Base-by-base conservation (phyloP, 2,113 vertebrate genomes). In the Coptodon bakossiorum region DNA sequence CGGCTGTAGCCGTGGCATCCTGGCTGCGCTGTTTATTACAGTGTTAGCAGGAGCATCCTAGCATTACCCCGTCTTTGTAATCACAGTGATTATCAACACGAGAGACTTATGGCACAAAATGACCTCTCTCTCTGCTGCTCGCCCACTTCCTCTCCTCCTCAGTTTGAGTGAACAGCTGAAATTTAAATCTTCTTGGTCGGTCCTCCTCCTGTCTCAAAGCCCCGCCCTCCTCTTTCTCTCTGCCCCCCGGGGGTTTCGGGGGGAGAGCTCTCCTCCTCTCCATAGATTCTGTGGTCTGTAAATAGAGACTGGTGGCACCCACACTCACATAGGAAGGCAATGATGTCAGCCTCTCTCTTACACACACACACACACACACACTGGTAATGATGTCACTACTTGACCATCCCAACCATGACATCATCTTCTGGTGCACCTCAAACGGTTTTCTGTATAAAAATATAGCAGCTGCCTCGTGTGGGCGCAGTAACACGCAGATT, bases 11-110 rank as follows among this genome's bases (percentile, higher is more conserved):
- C 40, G 48, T 59, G 85, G 89, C 79, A 16, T 87, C 50, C n/a
- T 48, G 79, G 48, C 71, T 59, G 48, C 4, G 31, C 7, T 40
- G 6, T 57, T 9, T 40, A n/a, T 82, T 57, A n/a, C 53, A 66
- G 36, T 5, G 85, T 68, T 84, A 84, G 85, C 71, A 1, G 54
- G 56, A 90, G 88, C 84, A 87, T 90, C 90, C 87, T 91, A 88
- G 84, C 88, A 91, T 94, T 89, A 94, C 27, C 54, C 50, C 16
- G 68, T 90, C 93, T 73, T 7, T 22, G n/a, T 94, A 92, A 96
- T 95, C 93, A 96, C 85, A 93, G 95, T 93, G 90, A 94, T 96
- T 87, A 92, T 86, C 88, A 85, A 7, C 43, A 53, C 52, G 82
- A 27, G 48, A 29, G 19, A 34, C 53, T 71, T 78, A 12, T 85